A percentile compares a stretch with the other conserved stretches of the same genome.
phyloP scores from a whole-genome alignment of 2,797 vertebrate genomes.

The Lacerta bilineata region DNA sequence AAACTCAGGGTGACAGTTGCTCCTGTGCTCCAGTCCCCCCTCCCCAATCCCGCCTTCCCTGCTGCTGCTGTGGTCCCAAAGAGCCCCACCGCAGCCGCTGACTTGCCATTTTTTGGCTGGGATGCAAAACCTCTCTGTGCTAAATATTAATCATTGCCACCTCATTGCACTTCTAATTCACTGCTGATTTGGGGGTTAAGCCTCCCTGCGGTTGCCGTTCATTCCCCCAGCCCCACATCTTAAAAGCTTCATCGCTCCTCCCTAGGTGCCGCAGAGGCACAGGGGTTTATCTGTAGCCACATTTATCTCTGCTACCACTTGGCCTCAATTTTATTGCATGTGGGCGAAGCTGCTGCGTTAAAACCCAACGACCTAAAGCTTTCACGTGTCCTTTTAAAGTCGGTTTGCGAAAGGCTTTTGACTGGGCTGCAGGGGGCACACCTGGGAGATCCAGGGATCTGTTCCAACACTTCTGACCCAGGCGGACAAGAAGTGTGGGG shows the following conservation, averaged over 20 bases:
- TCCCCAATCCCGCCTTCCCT: not conserved
- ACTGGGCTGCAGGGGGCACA: not conserved
- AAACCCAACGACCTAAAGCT: not conserved
- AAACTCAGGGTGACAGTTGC: slow-evolving; percentile 37
- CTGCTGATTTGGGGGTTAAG: slow-evolving; percentile 32
- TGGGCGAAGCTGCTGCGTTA: not conserved
- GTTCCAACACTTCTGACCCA: not conserved
- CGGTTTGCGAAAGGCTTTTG: not conserved
- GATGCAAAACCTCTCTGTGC: slow-evolving; percentile 51
- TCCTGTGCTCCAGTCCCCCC: slow-evolving; percentile 11
- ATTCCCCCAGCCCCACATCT: slow-evolving; percentile 58
- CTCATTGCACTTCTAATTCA: slow-evolving; percentile 69
- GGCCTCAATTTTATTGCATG: not conserved
- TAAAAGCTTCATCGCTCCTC: slow-evolving; percentile 65
- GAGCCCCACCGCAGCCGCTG: slow-evolving; percentile 28
- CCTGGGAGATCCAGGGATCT: not conserved
- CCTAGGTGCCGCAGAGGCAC: slow-evolving; percentile 52
- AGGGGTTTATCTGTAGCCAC: slow-evolving; percentile 68
- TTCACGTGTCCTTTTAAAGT: not conserved
- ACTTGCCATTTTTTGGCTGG: slow-evolving; percentile 19
- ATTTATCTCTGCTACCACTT: slow-evolving; percentile 69
- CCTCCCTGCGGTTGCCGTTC: slow-evolving; percentile 59
- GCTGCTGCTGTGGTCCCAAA: not conserved
- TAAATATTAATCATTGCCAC: slow-evolving; percentile 56
- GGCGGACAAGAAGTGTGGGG: not conserved